Conservation (phyloP, 2,113 vertebrate genomes). For the Thermophis baileyi region DNA sequence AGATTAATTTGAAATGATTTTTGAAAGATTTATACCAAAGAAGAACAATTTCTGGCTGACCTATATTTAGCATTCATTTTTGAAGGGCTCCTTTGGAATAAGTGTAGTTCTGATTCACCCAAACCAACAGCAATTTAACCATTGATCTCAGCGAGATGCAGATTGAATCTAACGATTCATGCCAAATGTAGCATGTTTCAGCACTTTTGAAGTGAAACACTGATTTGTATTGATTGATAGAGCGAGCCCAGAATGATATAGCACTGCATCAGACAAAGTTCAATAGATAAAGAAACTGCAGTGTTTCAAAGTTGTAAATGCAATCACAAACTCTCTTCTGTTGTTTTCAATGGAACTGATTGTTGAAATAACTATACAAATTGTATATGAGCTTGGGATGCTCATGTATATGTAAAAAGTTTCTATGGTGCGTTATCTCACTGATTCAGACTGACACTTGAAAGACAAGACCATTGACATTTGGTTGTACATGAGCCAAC, state of each 20-base stretch:
- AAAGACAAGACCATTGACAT: background rate
- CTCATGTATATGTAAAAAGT: background rate
- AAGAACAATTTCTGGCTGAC: background rate
- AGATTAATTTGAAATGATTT: background rate
- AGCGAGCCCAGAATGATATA: background rate
- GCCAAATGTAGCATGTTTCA: constrained; percentile 1
- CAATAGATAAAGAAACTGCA: background rate
- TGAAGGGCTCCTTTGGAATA: background rate
- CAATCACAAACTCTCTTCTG: background rate
- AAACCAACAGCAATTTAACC: constrained; percentile 11
- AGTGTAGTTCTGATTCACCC: background rate
- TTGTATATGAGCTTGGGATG: background rate
- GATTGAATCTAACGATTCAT: constrained; percentile 9
- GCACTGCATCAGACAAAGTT: background rate
- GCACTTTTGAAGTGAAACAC: background rate
- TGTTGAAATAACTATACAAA: background rate
- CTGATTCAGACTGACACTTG: background rate
- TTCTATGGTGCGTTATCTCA: background rate
- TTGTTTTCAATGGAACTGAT: background rate
- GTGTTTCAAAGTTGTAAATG: background rate
- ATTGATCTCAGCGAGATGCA: background rate
- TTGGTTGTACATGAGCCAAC: background rate
- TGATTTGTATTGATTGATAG: constrained; percentile 20
- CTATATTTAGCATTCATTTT: background rate
- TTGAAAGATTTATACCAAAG: background rate